Base-by-base conservation (phyloP, 2,888 invertebrate genomes). In the Apodemia zela region DNA sequence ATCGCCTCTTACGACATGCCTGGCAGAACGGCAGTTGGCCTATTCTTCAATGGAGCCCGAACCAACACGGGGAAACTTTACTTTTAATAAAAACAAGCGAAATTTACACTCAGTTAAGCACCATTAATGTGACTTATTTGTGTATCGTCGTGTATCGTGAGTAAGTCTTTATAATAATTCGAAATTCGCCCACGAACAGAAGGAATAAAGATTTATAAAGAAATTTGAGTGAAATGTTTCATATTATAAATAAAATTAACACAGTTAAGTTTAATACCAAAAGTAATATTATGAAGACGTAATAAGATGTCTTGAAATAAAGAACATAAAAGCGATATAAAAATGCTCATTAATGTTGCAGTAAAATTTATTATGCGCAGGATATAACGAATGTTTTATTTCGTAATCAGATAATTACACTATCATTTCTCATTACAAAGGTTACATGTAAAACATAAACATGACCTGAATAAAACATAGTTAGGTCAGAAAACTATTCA, bases 181-280 rank as follows among this genome's bases (percentile, higher is more conserved):
- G 11, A 47, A 49, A 49, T 17, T 49, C 18, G 0, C 4, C n/a
- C 49, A 49, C 49, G 8, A 49, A 10, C 49, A 10, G 49, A 49
- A 18, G 7, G 6, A 49, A 49, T n/a, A 18, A 18, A 49, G 6
- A 17, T 17, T 18, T 17, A 10, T 17, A n/a, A 49, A 18, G 49
- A 49, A 47, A 17, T 47, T 17, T 47, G 47, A 47, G 49, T 49
- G 17, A 49, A 49, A 47, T 7, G 10, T 49, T n/a, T n/a, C 10
- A n/a, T 17, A 17, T n/a, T 49, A 17, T 49, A 49, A 49, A 49
- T 18, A 49, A 17, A 6, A 49, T 49, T 49, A 49, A 49, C 49
- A 49, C 49, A 49, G 49, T 49, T 17, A 49, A 49, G 18, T 49
- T 49, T 49, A 49, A n/a, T 15, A 8, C n/a, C 17, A 49, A 49